Conservation (phyloP, 2,113 vertebrate species). For the Cheilinus undulatus region DNA sequence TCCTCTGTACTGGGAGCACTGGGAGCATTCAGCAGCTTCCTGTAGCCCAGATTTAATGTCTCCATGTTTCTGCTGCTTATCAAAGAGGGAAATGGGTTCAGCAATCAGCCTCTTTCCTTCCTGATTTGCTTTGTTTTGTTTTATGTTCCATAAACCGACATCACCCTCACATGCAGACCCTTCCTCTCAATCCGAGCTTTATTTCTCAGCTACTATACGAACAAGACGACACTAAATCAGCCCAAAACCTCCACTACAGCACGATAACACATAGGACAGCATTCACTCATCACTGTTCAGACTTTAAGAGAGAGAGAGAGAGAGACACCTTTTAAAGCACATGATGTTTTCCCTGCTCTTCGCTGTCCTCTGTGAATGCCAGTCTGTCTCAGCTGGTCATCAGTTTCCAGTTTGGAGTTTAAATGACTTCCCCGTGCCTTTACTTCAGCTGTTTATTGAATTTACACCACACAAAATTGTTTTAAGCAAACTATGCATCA, state of each 20-base stretch:
- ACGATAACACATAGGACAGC: not conserved
- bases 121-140: conserved; percentile 32
- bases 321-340: not conserved
- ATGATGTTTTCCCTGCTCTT: not conserved
- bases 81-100: conserved; percentile 28
- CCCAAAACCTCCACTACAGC: not conserved
- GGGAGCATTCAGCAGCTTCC: conserved; percentile 17
- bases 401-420: not conserved
- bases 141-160: conserved; percentile 9
- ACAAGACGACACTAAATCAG: not conserved
- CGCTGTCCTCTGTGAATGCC: not conserved
- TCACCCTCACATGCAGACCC: not conserved
- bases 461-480: no score
- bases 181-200: not conserved
- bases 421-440: no score
- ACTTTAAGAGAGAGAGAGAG: not conserved
- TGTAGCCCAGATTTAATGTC: not conserved
- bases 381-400: not conserved
- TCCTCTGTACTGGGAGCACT: conserved; percentile 5
- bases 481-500: no score
- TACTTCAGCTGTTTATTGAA: no score
- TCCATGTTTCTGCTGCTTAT: conserved; percentile 27
- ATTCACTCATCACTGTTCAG: not conserved
- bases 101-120: conserved; percentile 36
- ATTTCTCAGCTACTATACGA: not conserved